Base-by-base conservation (phyloP, 2,888 invertebrate genomes). In the Chrysomela aeneicollis region DNA sequence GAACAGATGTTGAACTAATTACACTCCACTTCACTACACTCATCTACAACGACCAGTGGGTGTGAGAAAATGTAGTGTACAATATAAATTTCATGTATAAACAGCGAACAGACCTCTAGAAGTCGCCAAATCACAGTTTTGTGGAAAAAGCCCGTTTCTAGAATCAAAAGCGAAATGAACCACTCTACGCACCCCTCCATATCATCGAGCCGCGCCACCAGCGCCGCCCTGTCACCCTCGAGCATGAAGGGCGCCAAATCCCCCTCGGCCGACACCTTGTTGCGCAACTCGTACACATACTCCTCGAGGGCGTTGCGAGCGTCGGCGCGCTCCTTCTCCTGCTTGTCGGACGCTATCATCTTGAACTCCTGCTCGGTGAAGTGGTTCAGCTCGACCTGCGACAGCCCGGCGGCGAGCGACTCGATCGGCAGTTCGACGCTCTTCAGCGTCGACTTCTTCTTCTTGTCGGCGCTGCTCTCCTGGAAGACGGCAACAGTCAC, bases 221-320 rank as follows among this genome's bases (percentile, higher is more conserved):
- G 86, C 0, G 83, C 74, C 59, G 84, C 83, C 68, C 92, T 88
- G 70, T 92, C 93, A 10, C 85, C 82, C 60, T 92, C 92, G 1
- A 88, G 85, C 19, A 95, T 88, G 80, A 90, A 98, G 4, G 88
- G 86, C 68, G 90, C 61, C 58, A 94, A 85, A 37, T 91, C 86
- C 67, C 90, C 92, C 19, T 92, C 92, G 63, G 91, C 88, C 46
- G 88, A 10, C 12, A 19, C 49, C 21, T 57, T 96, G 64, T 94
- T 92, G 61, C 99, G 88, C 82, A 98, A 87, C 76, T 98, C 98
- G 81, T 99, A 99, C 30, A 99, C 96, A 79, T 97, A 99, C 83
- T 99, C 99, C 82, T 99, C 99, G 0, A 99, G 87, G 2, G 97
- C 93, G 83, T 99, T 99, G 77, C 97, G 93, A 0, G 96, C 95